Evolutionary conservation across 2,888 invertebrate genomes (phyloP), one percentile per base, ranked within the genome.

Genomic region (Amblyjoppa fuscipennis): DNA sequence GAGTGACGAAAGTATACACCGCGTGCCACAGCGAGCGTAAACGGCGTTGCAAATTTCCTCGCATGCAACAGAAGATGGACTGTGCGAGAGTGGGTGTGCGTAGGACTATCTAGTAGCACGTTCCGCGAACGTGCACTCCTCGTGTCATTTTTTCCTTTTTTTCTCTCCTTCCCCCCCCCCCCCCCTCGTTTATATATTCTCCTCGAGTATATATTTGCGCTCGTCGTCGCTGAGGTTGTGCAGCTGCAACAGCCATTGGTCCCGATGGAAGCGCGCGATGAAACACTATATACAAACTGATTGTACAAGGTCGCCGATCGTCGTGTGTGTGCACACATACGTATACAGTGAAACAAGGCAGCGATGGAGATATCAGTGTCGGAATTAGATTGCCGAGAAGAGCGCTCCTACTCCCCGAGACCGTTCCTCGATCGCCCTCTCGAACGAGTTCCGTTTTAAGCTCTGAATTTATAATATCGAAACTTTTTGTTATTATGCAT

Each of bases 91-190:
- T 34, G 75, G 75, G 69, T 74, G 64, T 45, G 80, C 75, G 61
- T 25, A 75, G 69, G 59, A 59, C 56, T 49, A 51, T 49, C 61
- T n/a, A 81, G 69, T 49, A 76, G 76, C 81, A 82, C 81, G 81
- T 76, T 82, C 64, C 51, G 31, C 76, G 70, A 82, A 70, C 81
- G 81, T 82, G 81, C 69, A 70, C 69, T 81, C 64, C 70, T 76
- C 81, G 76, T 76, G 75, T 76, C 28, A 70, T 70, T 76, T 81
- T 74, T 41, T 74, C 38, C 56, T 41, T 41, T 45, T 13, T 13
- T 13, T 3, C 4, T 4, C 16, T 16, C 5, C 1, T 13, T 13
- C 2, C 1, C 16, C 1, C 28, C 13, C 51, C 9, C 9, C 9
- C 9, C 41, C 28, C 28, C 51, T 53, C 41, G 38, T 80, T 73